phyloP scores from a whole-genome alignment of 2,797 vertebrate genomes.

The Picus viridis region DNA sequence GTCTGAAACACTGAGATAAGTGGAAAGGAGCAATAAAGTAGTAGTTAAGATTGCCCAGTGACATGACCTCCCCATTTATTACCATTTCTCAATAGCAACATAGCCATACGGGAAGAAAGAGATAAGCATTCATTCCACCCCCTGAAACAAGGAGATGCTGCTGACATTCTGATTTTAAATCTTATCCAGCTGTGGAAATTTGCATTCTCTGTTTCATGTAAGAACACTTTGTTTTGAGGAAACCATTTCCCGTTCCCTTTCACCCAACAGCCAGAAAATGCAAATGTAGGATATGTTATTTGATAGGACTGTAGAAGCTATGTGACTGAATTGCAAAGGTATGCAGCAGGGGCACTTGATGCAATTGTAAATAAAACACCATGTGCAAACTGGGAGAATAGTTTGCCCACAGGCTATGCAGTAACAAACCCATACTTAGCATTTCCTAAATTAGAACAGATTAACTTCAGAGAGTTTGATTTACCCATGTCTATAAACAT shows the following conservation, averaged over 20 bases:
- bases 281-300: neutral
- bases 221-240: neutral
- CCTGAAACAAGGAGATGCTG: neutral
- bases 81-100: neutral
- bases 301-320: neutral
- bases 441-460: constrained; percentile 16
- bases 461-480: neutral
- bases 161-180: neutral
- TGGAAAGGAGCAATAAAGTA: neutral
- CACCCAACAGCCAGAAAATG: neutral
- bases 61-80: neutral
- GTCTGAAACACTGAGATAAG: neutral
- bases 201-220: neutral
- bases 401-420: constrained; percentile 8
- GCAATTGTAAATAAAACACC: neutral
- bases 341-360: neutral
- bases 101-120: neutral
- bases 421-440: constrained; percentile 3
- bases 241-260: neutral
- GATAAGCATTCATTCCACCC: neutral
- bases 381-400: neutral
- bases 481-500: neutral
- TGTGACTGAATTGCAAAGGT: neutral
- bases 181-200: neutral
- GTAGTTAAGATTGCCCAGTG: neutral